Conservation (phyloP, 2,888 invertebrate genomes). For the Drosophila diplacantha region DNA sequence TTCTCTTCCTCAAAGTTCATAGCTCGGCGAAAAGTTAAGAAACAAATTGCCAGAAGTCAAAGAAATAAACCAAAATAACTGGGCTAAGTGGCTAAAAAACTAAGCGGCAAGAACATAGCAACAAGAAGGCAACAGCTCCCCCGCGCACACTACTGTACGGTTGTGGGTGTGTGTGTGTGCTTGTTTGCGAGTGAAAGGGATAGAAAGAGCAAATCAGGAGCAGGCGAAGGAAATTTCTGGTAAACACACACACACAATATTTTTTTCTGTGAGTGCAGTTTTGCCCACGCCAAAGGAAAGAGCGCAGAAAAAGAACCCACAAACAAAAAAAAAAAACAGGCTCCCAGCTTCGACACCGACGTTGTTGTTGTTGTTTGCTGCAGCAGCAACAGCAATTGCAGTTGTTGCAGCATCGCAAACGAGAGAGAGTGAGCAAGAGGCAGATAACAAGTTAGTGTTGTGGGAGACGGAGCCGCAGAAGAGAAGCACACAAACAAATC, state of each 20-base stretch:
- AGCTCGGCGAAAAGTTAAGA: conserved; percentile 1
- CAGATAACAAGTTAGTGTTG: conserved; percentile 3
- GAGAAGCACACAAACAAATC: conserved; percentile 22
- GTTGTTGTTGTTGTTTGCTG: conserved; percentile 23
- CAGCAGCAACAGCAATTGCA: conserved; percentile 15
- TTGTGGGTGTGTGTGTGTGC: conserved; percentile 26
- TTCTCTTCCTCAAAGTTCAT: conserved; percentile 13
- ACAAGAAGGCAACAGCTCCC: conserved; percentile 18
- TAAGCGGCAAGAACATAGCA: neutral
- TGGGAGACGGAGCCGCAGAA: conserved; percentile 5
- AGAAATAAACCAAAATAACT: neutral
- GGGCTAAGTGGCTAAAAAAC: conserved; percentile 7
- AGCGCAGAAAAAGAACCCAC: conserved; percentile 24
- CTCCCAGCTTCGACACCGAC: conserved; percentile 27
- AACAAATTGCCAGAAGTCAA: conserved; percentile 1
- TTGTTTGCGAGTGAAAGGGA: conserved; percentile 12
- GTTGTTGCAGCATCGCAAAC: conserved; percentile 35
- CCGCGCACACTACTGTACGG: conserved; percentile 20
- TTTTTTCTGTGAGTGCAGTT: conserved; percentile 42
- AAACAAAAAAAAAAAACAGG: conserved; percentile 30
- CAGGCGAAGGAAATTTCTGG: conserved; percentile 9
- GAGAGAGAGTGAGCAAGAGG: conserved; percentile 6
- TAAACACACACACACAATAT: conserved; percentile 10
- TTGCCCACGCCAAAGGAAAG: conserved; percentile 28
- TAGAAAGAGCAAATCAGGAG: conserved; percentile 8